These are phyloP conservation scores for Drosophila punjabiensis DNA, from an alignment of 1,140 invertebrate species.

Conservation along the genomic window DNA sequence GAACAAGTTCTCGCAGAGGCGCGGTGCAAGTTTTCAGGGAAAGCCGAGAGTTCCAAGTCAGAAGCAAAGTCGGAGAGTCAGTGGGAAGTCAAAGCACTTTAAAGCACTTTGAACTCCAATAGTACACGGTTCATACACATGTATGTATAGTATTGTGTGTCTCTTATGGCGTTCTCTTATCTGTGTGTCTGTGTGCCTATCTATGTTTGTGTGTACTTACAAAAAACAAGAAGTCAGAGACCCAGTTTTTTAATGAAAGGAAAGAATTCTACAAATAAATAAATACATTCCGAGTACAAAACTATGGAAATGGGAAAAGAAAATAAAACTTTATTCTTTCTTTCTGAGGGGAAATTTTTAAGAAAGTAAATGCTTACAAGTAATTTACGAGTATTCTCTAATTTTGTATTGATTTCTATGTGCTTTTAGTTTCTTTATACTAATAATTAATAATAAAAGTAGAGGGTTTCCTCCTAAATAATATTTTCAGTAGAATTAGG, in stretches of 20 bases:
- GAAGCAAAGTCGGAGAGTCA: constrained; percentile 23
- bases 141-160: neutral
- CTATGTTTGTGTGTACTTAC: constrained; percentile 16
- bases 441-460: neutral
- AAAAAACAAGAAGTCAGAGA: constrained; percentile 12
- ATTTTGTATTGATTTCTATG: neutral
- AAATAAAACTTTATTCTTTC: constrained; percentile 1
- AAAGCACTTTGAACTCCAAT: constrained; percentile 67
- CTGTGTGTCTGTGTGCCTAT: constrained; percentile 20
- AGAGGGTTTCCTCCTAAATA: neutral
- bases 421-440: neutral
- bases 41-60: constrained; percentile 33
- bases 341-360: neutral
- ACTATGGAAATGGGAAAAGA: constrained; percentile 19
- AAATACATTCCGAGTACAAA: constrained; percentile 26
- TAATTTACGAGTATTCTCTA: neutral
- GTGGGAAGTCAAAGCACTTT: constrained; percentile 78
- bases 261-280: constrained; percentile 48
- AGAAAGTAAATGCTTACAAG: neutral
- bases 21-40: constrained; percentile 9
- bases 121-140: constrained; percentile 24
- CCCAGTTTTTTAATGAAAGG: constrained; percentile 56
- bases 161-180: constrained; percentile 16
- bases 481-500: neutral
- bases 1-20: constrained; percentile 39